Conservation (phyloP, 2,113 vertebrate species). For the Megaceryle torquata region DNA sequence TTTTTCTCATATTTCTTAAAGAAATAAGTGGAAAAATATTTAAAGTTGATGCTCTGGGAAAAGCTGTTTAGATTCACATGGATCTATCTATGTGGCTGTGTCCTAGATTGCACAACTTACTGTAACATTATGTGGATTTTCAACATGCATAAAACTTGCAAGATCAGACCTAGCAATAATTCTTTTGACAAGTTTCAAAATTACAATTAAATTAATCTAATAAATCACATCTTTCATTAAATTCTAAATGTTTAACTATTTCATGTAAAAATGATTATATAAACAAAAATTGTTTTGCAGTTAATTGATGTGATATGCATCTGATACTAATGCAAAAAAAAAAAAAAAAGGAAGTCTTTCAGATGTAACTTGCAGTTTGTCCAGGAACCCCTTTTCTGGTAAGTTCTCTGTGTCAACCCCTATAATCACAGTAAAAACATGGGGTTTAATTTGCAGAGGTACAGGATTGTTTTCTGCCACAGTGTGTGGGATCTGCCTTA, state of each 20-base stretch:
- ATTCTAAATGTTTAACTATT: background rate
- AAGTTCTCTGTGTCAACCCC: background rate
- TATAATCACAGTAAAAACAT: background rate
- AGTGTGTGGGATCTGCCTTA: background rate
- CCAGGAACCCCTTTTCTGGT: background rate
- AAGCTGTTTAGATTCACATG: background rate
- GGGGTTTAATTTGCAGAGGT: background rate
- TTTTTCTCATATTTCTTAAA: conserved; percentile 8
- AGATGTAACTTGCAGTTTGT: background rate
- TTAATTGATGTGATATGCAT: background rate
- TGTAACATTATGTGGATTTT: background rate
- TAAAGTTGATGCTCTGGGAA: background rate
- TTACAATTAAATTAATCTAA: background rate
- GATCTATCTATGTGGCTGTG: background rate
- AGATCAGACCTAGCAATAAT: background rate
- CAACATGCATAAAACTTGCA: background rate
- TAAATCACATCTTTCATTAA: background rate
- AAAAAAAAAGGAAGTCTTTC: background rate
- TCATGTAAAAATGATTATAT: background rate
- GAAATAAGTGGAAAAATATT: background rate
- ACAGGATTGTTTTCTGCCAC: background rate
- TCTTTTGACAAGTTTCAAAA: background rate
- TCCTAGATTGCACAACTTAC: background rate
- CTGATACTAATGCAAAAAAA: background rate
- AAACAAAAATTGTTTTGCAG: background rate